Evolutionary conservation across 2,888 invertebrate genomes (phyloP), one percentile per base, ranked within the genome.

Genomic region (Ennomos quercinarius): DNA sequence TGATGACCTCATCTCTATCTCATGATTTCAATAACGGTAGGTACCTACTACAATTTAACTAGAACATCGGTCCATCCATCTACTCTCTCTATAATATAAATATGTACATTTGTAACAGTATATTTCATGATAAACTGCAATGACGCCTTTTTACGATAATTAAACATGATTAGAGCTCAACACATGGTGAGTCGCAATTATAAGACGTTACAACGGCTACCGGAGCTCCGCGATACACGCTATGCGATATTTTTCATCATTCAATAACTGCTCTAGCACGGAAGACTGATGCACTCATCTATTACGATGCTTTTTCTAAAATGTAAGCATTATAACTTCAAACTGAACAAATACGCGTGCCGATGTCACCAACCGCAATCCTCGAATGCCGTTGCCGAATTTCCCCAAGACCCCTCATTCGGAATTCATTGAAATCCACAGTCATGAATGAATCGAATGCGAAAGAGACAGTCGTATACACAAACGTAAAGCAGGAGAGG

Each of bases 111-210:
- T 84, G 89, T 89, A 91, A 91, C 92, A 88, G 91, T 91, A 91
- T 85, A 87, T 92, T 87, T 89, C 92, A 91, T 91, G 92, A 87
- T 88, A 84, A 88, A 84, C 84, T 73, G 87, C 91, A 91, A 91
- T 91, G 91, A 91, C 85, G 90, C 82, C 85, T 82, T 83, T 80
- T 84, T 81, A 66, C 84, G 86, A 80, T 91, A 91, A 91, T 91
- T 91, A 91, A 88, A 88, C 83, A 86, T 88, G 90, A 91, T 91
- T 91, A 89, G 84, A 86, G 87, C 87, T 89, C 87, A 89, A 86
- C 90, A 91, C 90, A 89, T 90, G 85, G 85, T 79, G 84, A 82
- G 81, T 77, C 61, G 87, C 87, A 91, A 91, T 91, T 91, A 91
- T 83, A 85, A 88, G 86, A 87, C 84, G 84, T 81, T 86, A 85